A percentile compares a stretch with the other conserved stretches of the same genome.
Evolutionary conservation across 2,113 vertebrate genomes (phyloP).

Genomic region (Arvicanthis niloticus): DNA sequence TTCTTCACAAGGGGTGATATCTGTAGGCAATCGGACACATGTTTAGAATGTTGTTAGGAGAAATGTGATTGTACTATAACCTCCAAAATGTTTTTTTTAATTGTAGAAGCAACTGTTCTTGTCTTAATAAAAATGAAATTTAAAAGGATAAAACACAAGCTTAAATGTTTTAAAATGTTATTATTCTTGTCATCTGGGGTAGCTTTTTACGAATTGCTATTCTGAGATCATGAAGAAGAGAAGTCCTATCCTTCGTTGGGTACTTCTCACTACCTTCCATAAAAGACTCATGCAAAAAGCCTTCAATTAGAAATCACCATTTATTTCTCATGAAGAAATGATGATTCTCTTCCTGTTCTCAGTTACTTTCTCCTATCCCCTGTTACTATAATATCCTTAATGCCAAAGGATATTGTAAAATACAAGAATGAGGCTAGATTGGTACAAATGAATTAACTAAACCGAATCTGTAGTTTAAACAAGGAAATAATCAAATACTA

Average conservation of each 20-base stretch:
- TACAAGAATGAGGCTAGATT: not conserved
- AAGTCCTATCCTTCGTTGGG: not conserved
- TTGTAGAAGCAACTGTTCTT: not conserved
- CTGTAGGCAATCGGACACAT: not conserved
- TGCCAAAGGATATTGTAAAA: not conserved
- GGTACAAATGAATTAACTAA: not conserved
- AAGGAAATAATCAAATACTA: constrained; percentile 21
- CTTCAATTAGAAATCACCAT: not conserved
- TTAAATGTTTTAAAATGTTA: not conserved
- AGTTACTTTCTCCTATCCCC: not conserved
- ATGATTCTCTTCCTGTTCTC: not conserved
- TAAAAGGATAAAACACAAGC: not conserved
- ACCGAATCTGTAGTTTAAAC: not conserved
- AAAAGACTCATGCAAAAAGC: not conserved
- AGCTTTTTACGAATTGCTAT: not conserved
- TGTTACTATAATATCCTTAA: not conserved
- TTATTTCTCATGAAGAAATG: not conserved
- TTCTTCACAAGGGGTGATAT: not conserved
- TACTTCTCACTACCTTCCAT: not conserved
- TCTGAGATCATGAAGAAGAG: not conserved
- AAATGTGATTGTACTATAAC: not conserved
- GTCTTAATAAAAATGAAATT: constrained; percentile 49
- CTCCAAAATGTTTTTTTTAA: not conserved
- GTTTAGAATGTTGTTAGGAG: not conserved
- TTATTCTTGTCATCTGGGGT: not conserved